Base-by-base conservation (phyloP, 2,888 invertebrate genomes). In the Sminthurinus aureus region DNA sequence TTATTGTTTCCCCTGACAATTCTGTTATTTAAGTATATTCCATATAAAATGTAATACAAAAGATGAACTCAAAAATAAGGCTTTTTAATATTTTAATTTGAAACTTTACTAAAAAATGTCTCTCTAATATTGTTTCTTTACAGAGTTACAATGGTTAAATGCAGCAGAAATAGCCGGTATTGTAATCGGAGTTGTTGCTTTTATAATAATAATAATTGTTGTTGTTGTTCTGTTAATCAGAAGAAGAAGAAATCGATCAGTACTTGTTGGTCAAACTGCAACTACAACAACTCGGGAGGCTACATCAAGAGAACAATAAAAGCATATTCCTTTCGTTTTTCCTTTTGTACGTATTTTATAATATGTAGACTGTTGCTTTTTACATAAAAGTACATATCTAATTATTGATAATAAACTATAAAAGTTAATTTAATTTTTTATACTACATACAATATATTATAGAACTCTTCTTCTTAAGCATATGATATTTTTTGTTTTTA, bases 131-230 rank as follows among this genome's bases (percentile, higher is more conserved):
- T 75, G 13, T 75, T 18, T 78, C 18, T 22, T 79, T 83, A 18
- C 81, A 87, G 87, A 88, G 67, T 84, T 87, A 50, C 88, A 88
- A 84, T 85, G 87, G 38, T 82, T 88, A 20, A 88, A 88, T 85
- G 87, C 88, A 3, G 88, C 86, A 58, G 88, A 88, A 85, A 88
- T 87, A 22, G 88, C 86, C 12, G 88, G 86, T 15, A 88, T 88
- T n/a, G 86, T 86, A 0, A 71, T 87, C 24, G 88, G 86, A 22
- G 85, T 69, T 4, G 24, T 88, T 0, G 69, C 87, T 15, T 83
- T 88, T 24, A 22, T 88, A 12, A 86, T 88, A 18, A 83, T 88
- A 15, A 85, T 88, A 24, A 85, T 88, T 24, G 86, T 84, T 24
- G 80, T 86, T 0, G 83, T 87, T 15, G 84, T 83, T 0, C 22